Base-by-base conservation (phyloP, 1,140 invertebrate species). In the Drosophila setifemur region DNA sequence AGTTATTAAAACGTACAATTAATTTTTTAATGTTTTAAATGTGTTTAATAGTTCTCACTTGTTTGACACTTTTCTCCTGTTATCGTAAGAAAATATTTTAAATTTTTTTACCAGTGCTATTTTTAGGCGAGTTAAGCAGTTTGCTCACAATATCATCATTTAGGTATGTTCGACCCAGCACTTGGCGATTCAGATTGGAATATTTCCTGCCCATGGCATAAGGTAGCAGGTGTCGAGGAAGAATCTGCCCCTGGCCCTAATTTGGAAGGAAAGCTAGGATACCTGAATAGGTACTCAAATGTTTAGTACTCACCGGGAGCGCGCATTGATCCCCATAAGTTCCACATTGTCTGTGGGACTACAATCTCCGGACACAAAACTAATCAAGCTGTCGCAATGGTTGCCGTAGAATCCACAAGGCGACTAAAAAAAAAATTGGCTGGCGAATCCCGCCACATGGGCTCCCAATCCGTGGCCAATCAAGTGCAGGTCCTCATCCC, bases 381-480 rank as follows among this genome's bases (percentile, higher is more conserved):
- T 42, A 0, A 40, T 12, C 6, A 63, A 48, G 16, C 11, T 39
- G 6, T 11, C 6, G 28, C 73, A 75, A 2, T 2, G 6, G 16
- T 43, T 55, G 8, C 42, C 55, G 33, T 26, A 48, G 5, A 75
- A 75, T 4, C 29, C 25, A 1, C 0, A 1, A 0, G 9, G 3
- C 1, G 55, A 5, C 12, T 12, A 4, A 2, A 4, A 1, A 31
- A 0, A 18, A 11, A 11, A 16, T 21, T 35, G 29, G 0, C 40
- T 19, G 0, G 23, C 18, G 14, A 45, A 49, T 0, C 33, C 40
- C 1, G 66, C 73, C 2, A 76, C 5, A 40, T 75, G 72, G 2
- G 66, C 73, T 2, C 73, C 73, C 3, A 76, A 1, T 1, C 73
- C 73, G 0, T 26, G 48, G 1, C 57, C 73, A 14, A 76, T 76